Percentiles rank a stretch among this genome's conserved stretches.
Conservation (phyloP, 2,113 vertebrate genomes). For the Trogon melanurus region DNA sequence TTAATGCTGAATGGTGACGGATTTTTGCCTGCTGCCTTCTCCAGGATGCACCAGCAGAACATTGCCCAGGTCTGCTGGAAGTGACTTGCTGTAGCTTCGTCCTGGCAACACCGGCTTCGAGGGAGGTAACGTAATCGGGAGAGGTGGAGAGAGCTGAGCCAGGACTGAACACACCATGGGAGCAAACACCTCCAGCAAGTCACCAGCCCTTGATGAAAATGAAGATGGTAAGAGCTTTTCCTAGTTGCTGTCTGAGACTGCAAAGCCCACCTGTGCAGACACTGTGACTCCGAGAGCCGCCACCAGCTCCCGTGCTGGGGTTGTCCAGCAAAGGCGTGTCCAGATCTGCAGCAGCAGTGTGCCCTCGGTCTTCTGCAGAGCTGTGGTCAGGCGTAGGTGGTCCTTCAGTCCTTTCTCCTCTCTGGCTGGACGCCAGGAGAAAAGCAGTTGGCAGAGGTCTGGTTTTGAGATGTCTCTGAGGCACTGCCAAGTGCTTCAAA, state of each 20-base stretch:
- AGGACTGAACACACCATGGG: constrained; percentile 81
- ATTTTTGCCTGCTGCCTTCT: not conserved
- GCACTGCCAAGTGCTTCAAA: accelerated
- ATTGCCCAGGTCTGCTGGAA: not conserved
- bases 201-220: constrained; percentile 73
- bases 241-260: not conserved
- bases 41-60: not conserved
- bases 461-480: not conserved
- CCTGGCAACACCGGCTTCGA: not conserved
- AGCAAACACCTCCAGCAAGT: constrained; percentile 89
- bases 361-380: not conserved
- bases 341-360: not conserved
- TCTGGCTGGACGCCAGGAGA: not conserved
- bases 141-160: not conserved
- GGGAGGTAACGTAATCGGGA: not conserved
- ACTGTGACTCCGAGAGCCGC: accelerated
- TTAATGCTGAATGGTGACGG: not conserved
- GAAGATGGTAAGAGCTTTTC: constrained; percentile 85
- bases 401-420: not conserved
- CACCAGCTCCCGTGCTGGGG: accelerated
- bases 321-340: not conserved
- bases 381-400: not conserved
- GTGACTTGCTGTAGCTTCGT: accelerated
- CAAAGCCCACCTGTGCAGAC: not conserved
- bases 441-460: not conserved